Base-by-base conservation (phyloP, 2,888 invertebrate species). In the Aricia artaxerxes region DNA sequence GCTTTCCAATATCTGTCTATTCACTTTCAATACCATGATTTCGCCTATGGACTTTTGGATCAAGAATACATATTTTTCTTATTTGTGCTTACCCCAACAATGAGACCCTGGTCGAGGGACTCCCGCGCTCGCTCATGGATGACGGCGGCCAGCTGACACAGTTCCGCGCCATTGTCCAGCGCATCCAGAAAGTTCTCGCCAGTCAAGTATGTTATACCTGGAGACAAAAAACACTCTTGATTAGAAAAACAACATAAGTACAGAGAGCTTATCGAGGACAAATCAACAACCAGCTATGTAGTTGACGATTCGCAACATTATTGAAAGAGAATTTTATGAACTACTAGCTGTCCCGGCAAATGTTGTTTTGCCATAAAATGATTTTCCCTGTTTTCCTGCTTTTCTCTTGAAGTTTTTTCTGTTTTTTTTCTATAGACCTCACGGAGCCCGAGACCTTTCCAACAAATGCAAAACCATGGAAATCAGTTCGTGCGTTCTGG, bases 121-220 rank as follows among this genome's bases (percentile, higher is more conserved):
- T 96, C 95, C 85, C 96, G 95, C 13, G 97, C 97, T 83, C 96
- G 96, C 84, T 96, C 96, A 87, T 97, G 97, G 82, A 98, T 97
- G 83, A 97, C 94, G 85, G 96, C 96, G 0, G 97, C 98, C 86
- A 98, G 94, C 87, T 97, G 97, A 89, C 98, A 98, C 78, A 98
- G 94, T 83, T 97, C 95, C 1, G 96, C 97, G 72, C 98, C 98
- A 88, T 97, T 98, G 92, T 98, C 98, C 88, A 98, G 89, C 81
- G 96, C 96, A 83, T 97, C 96, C 89, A 98, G 95, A 87, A 98
- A 97, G 89, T 97, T 98, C 83, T 97, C 97, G 2, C 97, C 96
- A 1, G 95, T 96, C 83, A 98, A 93, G 87, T 97, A 96, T 81
- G 96, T 96, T 82, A 96, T 95, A 83, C 96, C 97, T 97, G 94